Percentiles rank a stretch among this genome's conserved stretches.
Evolutionary conservation across 2,113 vertebrate genomes (phyloP).

Genomic region (Empidonax traillii): DNA sequence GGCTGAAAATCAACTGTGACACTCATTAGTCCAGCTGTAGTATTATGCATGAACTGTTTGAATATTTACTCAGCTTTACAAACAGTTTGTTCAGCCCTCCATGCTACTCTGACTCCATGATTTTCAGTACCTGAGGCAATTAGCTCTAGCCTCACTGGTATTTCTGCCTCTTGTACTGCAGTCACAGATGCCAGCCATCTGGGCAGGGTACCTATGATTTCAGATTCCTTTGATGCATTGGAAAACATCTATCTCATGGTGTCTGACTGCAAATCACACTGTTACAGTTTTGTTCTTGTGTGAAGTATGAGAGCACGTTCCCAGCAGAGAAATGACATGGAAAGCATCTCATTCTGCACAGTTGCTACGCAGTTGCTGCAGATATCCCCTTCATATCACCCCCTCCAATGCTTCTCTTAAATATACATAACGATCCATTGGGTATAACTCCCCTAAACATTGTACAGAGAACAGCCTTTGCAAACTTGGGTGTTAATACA

Average conservation of each 20-base stretch:
- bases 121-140: background rate
- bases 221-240: background rate
- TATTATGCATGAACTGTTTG: background rate
- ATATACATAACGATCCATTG: background rate
- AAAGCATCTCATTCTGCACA: background rate
- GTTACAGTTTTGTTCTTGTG: background rate
- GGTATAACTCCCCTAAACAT: background rate
- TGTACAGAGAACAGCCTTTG: background rate
- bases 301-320: background rate
- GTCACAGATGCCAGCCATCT: background rate
- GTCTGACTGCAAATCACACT: background rate
- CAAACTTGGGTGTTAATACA: background rate
- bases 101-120: fast-evolving
- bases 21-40: background rate
- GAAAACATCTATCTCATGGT: background rate
- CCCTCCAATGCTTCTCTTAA: background rate
- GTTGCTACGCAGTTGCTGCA: background rate
- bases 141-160: background rate
- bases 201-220: background rate
- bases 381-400: fast-evolving
- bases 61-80: background rate
- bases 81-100: background rate
- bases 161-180: background rate
- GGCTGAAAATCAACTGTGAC: background rate
- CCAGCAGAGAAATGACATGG: background rate